Evolutionary conservation across 2,888 invertebrate genomes (phyloP).

Genomic region (Hirtodrosophila trivittata): DNA sequence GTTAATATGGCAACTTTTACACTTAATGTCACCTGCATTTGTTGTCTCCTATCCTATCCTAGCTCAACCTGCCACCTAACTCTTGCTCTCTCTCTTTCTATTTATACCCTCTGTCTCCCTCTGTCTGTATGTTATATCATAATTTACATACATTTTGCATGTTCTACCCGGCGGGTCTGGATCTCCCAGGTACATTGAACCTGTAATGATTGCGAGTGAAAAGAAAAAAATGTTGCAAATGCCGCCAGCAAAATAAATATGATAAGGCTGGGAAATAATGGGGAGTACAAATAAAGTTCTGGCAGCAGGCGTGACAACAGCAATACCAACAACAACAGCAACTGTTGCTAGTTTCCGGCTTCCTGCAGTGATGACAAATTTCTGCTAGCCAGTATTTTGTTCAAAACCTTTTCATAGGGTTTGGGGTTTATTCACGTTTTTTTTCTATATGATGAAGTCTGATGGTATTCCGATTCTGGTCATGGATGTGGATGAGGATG

Average conservation of each 20-base stretch:
- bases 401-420: conserved; percentile 32
- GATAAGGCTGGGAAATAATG: conserved; percentile 31
- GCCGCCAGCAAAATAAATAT: conserved; percentile 33
- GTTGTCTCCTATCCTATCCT: neutral
- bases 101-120: neutral
- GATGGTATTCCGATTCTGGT: conserved; percentile 13
- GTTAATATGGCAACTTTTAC: conserved; percentile 75
- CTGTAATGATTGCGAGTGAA: conserved; percentile 60
- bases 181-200: conserved; percentile 70
- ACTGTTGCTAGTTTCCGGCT: conserved; percentile 79
- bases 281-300: conserved; percentile 54
- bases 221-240: conserved; percentile 16
- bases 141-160: conserved; percentile 78
- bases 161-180: conserved; percentile 40
- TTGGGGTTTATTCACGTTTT: neutral
- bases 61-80: neutral
- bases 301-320: conserved; percentile 55
- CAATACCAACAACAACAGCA: conserved; percentile 41
- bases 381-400: conserved; percentile 49
- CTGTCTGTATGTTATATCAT: conserved; percentile 58
- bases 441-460: conserved; percentile 1
- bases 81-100: neutral
- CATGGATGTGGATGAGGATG: conserved; percentile 6
- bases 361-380: conserved; percentile 77
- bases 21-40: conserved; percentile 63